These are phyloP conservation scores for Drosophila tripunctata DNA, from an alignment of 2,888 invertebrate genomes.

Conservation along the genomic window DNA sequence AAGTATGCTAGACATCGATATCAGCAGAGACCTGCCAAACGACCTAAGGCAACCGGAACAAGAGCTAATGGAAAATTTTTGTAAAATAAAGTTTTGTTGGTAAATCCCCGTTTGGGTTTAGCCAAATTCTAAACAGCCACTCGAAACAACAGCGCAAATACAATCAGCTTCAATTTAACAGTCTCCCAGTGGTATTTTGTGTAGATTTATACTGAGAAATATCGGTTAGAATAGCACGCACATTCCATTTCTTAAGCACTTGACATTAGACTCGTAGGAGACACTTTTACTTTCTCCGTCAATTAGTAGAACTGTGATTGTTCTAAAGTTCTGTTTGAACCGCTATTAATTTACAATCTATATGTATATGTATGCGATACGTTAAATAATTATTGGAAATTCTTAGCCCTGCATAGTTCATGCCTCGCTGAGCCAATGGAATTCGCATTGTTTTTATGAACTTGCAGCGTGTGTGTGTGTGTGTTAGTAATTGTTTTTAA, in stretches of 20 bases:
- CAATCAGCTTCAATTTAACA: background rate
- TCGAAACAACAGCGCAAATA: constrained; percentile 25
- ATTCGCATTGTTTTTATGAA: constrained; percentile 41
- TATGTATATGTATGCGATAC: background rate
- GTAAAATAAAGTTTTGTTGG: constrained; percentile 5
- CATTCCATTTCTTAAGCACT: constrained; percentile 20
- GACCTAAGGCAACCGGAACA: constrained; percentile 18
- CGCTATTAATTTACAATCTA: background rate
- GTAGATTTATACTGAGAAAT: background rate
- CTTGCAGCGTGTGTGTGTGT: background rate
- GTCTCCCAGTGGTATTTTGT: background rate
- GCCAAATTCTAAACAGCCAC: constrained; percentile 9
- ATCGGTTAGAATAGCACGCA: constrained; percentile 12
- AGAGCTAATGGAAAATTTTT: constrained; percentile 57
- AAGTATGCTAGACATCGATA: constrained; percentile 10
- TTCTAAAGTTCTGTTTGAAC: background rate
- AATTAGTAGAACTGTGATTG: constrained; percentile 11
- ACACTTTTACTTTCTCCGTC: constrained; percentile 46
- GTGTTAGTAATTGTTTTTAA: constrained; percentile 9
- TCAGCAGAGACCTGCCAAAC: background rate
- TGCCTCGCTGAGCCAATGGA: constrained; percentile 64
- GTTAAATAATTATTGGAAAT: constrained; percentile 37
- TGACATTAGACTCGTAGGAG: constrained; percentile 27
- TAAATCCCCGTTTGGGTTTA: background rate
- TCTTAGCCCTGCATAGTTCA: constrained; percentile 66